phyloP scores from a whole-genome alignment of 1,140 invertebrate genomes.

The Cotesia glomerata region DNA sequence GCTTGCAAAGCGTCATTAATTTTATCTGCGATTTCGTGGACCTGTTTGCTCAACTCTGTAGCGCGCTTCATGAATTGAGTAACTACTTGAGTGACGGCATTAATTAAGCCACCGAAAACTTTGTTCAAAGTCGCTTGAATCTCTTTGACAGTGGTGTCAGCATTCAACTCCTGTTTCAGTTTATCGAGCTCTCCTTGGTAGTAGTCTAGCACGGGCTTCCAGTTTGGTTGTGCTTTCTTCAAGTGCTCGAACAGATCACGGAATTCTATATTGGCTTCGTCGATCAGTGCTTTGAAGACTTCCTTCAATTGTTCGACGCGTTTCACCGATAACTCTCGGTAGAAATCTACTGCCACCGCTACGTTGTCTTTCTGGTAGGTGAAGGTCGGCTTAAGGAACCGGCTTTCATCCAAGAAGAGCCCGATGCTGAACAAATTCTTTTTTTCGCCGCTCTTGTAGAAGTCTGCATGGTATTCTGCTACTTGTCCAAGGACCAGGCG shows the following conservation, averaged over 20 bases:
- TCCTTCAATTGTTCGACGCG: slow-evolving; percentile 54
- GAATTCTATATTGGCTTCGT: slow-evolving; percentile 52
- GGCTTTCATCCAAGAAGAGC: slow-evolving; percentile 69
- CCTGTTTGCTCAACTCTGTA: slow-evolving; percentile 58
- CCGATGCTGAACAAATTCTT: slow-evolving; percentile 67
- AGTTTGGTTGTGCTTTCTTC: slow-evolving; percentile 68
- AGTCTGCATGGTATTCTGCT: slow-evolving; percentile 68
- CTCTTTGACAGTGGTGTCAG: slow-evolving; percentile 71
- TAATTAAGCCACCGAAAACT: slow-evolving; percentile 54
- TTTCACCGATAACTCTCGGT: slow-evolving; percentile 36
- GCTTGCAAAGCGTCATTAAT: slow-evolving; percentile 52
- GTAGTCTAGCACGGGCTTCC: slow-evolving; percentile 66
- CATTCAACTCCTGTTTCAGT: slow-evolving; percentile 69
- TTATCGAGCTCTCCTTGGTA: slow-evolving; percentile 68
- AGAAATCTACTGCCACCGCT: slow-evolving; percentile 42
- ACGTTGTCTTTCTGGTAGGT: slow-evolving; percentile 70
- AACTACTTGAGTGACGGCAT: slow-evolving; percentile 58
- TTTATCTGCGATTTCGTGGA: slow-evolving; percentile 60
- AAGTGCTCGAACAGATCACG: slow-evolving; percentile 60
- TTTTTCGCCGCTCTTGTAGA: slow-evolving; percentile 64
- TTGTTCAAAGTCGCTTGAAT: slow-evolving; percentile 68
- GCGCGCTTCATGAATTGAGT: slow-evolving; percentile 43
- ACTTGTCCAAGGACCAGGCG: slow-evolving; percentile 71
- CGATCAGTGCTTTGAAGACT: slow-evolving; percentile 52
- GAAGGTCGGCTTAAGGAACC: slow-evolving; percentile 73